Evolutionary conservation across 1,140 invertebrate genomes (phyloP).

Genomic region (Thaumetopoea pityocampa): DNA sequence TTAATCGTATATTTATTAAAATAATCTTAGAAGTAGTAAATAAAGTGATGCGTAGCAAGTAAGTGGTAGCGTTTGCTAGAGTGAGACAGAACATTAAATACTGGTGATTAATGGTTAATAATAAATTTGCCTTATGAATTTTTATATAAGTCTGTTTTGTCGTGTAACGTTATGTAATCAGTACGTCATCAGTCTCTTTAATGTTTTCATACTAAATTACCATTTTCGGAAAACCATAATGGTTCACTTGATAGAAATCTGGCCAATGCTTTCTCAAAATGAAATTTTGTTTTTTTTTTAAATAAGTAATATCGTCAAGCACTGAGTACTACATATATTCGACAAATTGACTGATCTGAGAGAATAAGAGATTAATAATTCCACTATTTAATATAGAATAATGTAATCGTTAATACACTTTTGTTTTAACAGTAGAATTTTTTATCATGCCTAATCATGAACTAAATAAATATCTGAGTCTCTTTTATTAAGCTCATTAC

Average conservation of each 20-base stretch:
- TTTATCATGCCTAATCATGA: too few relatives aligned
- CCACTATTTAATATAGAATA: too few relatives aligned
- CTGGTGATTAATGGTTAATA: slow-evolving; percentile 11
- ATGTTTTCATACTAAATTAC: too few relatives aligned
- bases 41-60: slow-evolving; percentile 11
- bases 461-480: too few relatives aligned
- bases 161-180: background rate
- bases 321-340: too few relatives aligned
- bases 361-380: too few relatives aligned
- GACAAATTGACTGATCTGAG: too few relatives aligned
- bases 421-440: too few relatives aligned
- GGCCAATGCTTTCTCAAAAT: slow-evolving; percentile 5
- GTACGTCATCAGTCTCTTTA: slow-evolving; percentile 3
- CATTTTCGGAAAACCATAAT: background rate
- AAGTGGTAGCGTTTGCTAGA: slow-evolving; percentile 2
- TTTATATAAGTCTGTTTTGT: slow-evolving; percentile 10
- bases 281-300: slow-evolving; percentile 1
- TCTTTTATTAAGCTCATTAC: too few relatives aligned
- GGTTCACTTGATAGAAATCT: background rate
- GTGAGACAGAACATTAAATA: slow-evolving; percentile 4
- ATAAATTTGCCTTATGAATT: slow-evolving; percentile 17
- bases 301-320: slow-evolving; percentile 1
- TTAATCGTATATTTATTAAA: slow-evolving; percentile 8
- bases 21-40: slow-evolving; percentile 16
- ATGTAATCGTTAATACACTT: too few relatives aligned